A percentile compares a stretch with the other conserved stretches of the same genome.
Evolutionary conservation across 2,888 invertebrate genomes (phyloP).

Genomic region (Barypeithes pellucidus): DNA sequence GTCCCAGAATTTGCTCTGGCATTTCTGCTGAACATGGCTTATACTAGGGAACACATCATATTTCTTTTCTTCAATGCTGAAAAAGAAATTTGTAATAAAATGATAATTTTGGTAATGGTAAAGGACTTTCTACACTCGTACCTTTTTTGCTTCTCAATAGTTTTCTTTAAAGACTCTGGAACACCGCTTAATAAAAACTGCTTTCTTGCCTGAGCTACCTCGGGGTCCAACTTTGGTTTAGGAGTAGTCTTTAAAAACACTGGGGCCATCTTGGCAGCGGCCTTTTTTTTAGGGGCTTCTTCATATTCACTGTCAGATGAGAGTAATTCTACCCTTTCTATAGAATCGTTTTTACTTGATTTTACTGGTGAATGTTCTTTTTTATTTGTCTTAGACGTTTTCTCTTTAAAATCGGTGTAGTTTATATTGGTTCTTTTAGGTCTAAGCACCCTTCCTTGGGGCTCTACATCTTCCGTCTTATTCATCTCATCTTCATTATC

Average conservation of each 20-base stretch:
- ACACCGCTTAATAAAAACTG: constrained; percentile 83
- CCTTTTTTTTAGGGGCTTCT: constrained; percentile 34
- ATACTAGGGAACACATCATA: constrained; percentile 76
- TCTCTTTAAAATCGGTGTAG: constrained; percentile 12
- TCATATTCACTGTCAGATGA: constrained; percentile 55
- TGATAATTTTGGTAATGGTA: too few species aligned
- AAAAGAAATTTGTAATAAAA: constrained; percentile 27
- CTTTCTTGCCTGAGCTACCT: constrained; percentile 76
- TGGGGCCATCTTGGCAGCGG: constrained; percentile 77
- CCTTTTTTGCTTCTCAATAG: constrained; percentile 72
- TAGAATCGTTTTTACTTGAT: constrained; percentile 26
- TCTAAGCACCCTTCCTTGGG: constrained; percentile 16
- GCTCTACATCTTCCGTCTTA: neutral
- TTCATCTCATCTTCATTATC: constrained; percentile 7
- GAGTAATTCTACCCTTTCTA: constrained; percentile 28
- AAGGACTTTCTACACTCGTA: constrained; percentile 42
- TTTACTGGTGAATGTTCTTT: neutral
- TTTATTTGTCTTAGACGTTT: neutral
- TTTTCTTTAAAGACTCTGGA: constrained; percentile 77
- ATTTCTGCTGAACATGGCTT: constrained; percentile 78
- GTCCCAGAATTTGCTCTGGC: constrained; percentile 65
- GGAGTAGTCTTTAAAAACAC: constrained; percentile 74
- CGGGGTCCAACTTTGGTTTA: constrained; percentile 76
- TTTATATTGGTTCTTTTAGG: constrained; percentile 9
- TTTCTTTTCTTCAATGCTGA: constrained; percentile 66